Conservation (phyloP, 2,797 vertebrate genomes). For the Sebastes cheni region DNA sequence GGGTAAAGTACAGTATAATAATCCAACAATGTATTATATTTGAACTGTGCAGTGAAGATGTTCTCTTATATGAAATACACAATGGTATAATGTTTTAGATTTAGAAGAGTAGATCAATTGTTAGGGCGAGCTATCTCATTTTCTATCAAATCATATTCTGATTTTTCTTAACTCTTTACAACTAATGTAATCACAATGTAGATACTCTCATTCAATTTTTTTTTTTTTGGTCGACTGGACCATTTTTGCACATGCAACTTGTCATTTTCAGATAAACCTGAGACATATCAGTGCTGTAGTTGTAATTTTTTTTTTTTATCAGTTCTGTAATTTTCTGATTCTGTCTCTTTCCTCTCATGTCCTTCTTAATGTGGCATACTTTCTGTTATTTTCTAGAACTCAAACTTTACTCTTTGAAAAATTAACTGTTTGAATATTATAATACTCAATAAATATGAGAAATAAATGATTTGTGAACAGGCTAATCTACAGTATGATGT, state of each 20-base stretch:
- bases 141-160: conserved; percentile 92
- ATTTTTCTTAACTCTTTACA: conserved; percentile 95
- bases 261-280: conserved; percentile 86
- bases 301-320: conserved; percentile 14
- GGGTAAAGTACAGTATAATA: conserved; percentile 60
- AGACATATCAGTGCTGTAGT: conserved; percentile 66
- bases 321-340: conserved; percentile 30
- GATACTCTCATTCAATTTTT: conserved; percentile 86
- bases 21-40: conserved; percentile 90
- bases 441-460: conserved; percentile 60
- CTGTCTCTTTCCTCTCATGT: conserved; percentile 40
- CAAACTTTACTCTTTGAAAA: conserved; percentile 78
- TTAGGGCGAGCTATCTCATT: conserved; percentile 92
- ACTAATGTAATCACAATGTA: conserved; percentile 91
- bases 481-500: conserved; percentile 72
- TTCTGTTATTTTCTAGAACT: conserved; percentile 77
- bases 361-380: conserved; percentile 68
- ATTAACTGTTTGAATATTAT: conserved; percentile 75
- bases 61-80: conserved; percentile 92
- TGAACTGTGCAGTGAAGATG: conserved; percentile 94
- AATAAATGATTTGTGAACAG: conserved; percentile 74
- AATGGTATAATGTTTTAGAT: conserved; percentile 92
- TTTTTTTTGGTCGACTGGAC: conserved; percentile 85
- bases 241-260: conserved; percentile 90
- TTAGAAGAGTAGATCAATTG: conserved; percentile 91